Conservation (phyloP, 2,113 vertebrate species). For the Ictidomys tridecemlineatus region DNA sequence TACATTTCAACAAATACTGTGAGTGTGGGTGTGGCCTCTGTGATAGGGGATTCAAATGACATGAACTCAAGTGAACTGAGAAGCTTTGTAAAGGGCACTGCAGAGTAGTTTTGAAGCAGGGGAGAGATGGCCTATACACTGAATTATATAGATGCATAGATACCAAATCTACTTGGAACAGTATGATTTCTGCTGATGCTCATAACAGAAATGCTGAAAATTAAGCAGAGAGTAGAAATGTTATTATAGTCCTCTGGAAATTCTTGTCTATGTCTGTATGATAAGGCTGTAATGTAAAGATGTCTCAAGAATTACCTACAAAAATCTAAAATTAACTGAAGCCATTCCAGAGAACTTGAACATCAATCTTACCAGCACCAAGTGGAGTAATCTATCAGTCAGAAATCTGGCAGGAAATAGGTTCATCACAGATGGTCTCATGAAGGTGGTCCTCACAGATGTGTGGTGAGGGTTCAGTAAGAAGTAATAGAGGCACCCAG, state of each 20-base stretch:
- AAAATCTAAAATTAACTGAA: constrained; percentile 58
- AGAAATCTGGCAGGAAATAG: constrained; percentile 35
- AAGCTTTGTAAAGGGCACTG: not conserved
- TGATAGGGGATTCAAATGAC: not conserved
- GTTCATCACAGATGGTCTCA: not conserved
- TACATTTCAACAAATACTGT: not conserved
- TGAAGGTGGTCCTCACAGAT: not conserved
- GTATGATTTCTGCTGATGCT: constrained; percentile 42
- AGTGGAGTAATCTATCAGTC: not conserved
- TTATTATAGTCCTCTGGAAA: constrained; percentile 58
- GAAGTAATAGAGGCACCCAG: not conserved
- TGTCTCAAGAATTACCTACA: constrained; percentile 61
- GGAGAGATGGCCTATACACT: not conserved
- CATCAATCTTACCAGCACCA: constrained; percentile 47
- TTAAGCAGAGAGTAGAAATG: constrained; percentile 27
- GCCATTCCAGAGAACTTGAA: constrained; percentile 50
- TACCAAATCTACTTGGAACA: not conserved
- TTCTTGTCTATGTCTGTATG: constrained; percentile 25
- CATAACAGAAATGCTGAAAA: constrained; percentile 22
- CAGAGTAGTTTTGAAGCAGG: not conserved
- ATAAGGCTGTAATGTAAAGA: constrained; percentile 46
- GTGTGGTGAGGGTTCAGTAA: not conserved
- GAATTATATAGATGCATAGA: not conserved
- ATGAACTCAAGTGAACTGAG: not conserved
- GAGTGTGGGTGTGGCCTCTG: not conserved